Evolutionary conservation across 2,113 vertebrate genomes (phyloP).

Genomic region (Chaetura pelagica): DNA sequence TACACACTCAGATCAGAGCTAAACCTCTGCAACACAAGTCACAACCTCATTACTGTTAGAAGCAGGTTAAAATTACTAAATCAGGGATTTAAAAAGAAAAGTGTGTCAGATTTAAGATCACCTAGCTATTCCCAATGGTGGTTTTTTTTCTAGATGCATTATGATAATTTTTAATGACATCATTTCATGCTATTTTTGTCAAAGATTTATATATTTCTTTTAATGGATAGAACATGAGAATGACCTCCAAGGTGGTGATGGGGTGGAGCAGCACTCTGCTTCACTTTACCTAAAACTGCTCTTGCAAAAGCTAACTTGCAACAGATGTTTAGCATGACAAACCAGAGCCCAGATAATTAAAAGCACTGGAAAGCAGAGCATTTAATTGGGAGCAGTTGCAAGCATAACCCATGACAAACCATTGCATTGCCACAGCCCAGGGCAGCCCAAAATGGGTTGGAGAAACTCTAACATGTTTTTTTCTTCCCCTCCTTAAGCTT

Average conservation of each 20-base stretch:
- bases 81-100: not conserved
- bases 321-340: not conserved
- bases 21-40: not conserved
- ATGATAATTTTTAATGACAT: conserved; percentile 61
- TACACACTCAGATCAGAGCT: not conserved
- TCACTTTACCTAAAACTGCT: not conserved
- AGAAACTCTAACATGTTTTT: not conserved
- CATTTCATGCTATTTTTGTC: conserved; percentile 37
- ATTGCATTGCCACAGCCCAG: not conserved
- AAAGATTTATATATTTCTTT: not conserved
- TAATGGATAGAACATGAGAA: not conserved
- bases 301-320: not conserved
- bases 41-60: not conserved
- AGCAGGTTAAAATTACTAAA: conserved; percentile 41
- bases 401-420: not conserved
- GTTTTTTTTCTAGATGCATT: conserved; percentile 43
- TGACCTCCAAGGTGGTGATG: not conserved
- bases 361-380: not conserved
- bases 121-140: not conserved
- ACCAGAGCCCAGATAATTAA: not conserved
- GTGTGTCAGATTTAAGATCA: conserved; percentile 19
- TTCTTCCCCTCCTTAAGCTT: rapidly evolving
- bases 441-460: not conserved
- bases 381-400: not conserved
- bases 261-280: not conserved